phyloP scores from a whole-genome alignment of 2,888 invertebrate species.

The Lasioglossum oenotherae region DNA sequence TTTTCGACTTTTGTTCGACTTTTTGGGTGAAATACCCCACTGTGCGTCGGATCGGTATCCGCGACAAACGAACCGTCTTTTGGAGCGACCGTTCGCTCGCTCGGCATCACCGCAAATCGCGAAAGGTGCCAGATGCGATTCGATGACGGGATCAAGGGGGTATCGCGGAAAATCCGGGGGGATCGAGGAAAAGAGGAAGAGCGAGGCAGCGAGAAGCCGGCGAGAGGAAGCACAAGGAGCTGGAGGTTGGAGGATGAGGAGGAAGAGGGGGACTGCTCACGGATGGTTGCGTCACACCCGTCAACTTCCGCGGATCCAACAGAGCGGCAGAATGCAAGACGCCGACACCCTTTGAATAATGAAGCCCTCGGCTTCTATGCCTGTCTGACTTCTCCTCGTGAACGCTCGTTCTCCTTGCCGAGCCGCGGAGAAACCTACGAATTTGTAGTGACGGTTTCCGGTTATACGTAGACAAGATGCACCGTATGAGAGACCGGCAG shows the following conservation, averaged over 20 bases:
- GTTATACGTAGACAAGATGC: conserved; percentile 36
- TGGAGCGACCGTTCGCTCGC: conserved; percentile 8
- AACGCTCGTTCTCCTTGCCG: conserved; percentile 61
- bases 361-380: conserved; percentile 79
- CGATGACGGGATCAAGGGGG: conserved; percentile 53
- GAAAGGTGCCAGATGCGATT: conserved; percentile 44
- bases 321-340: conserved; percentile 80
- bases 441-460: conserved; percentile 73
- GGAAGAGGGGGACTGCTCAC: conserved; percentile 54
- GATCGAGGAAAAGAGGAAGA: conserved; percentile 43
- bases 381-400: conserved; percentile 75
- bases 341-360: conserved; percentile 83
- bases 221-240: background rate
- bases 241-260: background rate
- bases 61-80: conserved; percentile 28
- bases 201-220: conserved; percentile 48
- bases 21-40: no score
- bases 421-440: conserved; percentile 68
- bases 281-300: conserved; percentile 77
- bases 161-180: conserved; percentile 41
- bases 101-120: conserved; percentile 28
- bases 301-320: conserved; percentile 80
- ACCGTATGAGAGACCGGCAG: background rate
- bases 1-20: no score
- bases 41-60: background rate